Percentiles rank a stretch among this genome's conserved stretches.
phyloP scores from a whole-genome alignment of 2,113 vertebrate genomes.

The Gila orcuttii region DNA sequence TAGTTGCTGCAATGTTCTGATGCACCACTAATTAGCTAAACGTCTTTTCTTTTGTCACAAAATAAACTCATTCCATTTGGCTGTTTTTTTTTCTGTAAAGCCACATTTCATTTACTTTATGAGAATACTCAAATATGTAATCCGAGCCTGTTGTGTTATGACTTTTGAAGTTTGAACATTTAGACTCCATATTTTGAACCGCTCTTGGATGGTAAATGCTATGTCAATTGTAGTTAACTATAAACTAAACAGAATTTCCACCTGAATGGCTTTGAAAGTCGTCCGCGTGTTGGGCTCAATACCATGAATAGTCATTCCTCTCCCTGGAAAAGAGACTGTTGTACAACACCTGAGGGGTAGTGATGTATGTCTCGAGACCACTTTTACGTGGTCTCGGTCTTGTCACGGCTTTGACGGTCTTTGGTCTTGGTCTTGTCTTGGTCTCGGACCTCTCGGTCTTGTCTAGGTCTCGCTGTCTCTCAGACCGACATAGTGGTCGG shows the following conservation, averaged over 20 bases:
- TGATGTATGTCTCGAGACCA: no score
- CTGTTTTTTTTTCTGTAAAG: neutral
- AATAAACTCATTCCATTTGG: neutral
- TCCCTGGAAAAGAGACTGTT: neutral
- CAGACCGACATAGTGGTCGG: no score
- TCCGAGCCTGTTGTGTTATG: neutral
- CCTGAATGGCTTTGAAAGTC: neutral
- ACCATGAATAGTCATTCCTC: neutral
- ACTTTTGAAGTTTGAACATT: conserved; percentile 27
- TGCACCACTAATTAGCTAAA: neutral
- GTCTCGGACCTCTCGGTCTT: no score
- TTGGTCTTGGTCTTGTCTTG: no score
- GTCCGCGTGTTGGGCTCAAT: neutral
- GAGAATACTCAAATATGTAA: conserved; percentile 22
- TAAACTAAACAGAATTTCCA: conserved; percentile 11
- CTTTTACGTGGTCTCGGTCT: no score
- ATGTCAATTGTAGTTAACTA: conserved; percentile 2
- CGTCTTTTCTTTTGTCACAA: neutral
- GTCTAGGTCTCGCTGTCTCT: no score
- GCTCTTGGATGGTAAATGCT: neutral
- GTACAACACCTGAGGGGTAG: conserved; percentile 4
- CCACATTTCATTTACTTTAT: neutral
- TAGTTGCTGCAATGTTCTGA: neutral
- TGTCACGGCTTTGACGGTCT: no score
- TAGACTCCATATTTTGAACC: neutral